Base-by-base conservation (phyloP, 2,113 vertebrate species). In the Ibidorhyncha struthersii region DNA sequence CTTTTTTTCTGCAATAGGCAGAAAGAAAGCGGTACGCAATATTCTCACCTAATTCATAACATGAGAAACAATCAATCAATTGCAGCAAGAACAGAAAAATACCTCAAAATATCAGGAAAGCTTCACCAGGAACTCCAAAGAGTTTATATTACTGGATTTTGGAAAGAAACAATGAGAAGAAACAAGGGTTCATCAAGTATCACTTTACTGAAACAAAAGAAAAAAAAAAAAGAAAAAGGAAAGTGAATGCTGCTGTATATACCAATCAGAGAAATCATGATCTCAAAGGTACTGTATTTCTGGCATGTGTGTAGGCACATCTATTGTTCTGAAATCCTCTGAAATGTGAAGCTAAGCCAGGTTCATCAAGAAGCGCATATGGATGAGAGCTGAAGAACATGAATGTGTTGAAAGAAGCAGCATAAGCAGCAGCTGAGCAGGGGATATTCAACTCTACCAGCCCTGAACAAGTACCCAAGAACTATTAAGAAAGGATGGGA, bases 311-410 rank as follows among this genome's bases (percentile, higher is more conserved):
- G 65, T 69, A 79, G 87, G 53, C 83, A 59, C 43, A 72, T 25
- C 69, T 72, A 22, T 62, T 96, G 58, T 83, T 90, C 67, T 61
- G 62, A 93, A 89, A 91, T 63, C 59, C 40, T 36, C 8, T 36
- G 45, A 93, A 58, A 88, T 58, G 53, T 30, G 71, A 94, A 45
- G 17, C 41, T 71, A 61, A 85, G 7, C 78, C 61, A 69, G 43
- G 78, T 77, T 82, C 74, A 78, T 38, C 43, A 84, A 67, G 63
- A 52, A 81, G 40, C 4, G 5, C 10, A 17, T 27, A 62, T 4
- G 11, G 41, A n/a, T 77, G 22, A 88, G 23, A 89, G n/a, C 22
- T 58, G 55, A 93, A 77, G 69, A 84, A 72, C 12, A 7, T 4
- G 9, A 32, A 77, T 15, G 21, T 26, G 25, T 15, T 86, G 53